Evolutionary conservation across 1,140 invertebrate genomes (phyloP).

Genomic region (Eueides isabella): DNA sequence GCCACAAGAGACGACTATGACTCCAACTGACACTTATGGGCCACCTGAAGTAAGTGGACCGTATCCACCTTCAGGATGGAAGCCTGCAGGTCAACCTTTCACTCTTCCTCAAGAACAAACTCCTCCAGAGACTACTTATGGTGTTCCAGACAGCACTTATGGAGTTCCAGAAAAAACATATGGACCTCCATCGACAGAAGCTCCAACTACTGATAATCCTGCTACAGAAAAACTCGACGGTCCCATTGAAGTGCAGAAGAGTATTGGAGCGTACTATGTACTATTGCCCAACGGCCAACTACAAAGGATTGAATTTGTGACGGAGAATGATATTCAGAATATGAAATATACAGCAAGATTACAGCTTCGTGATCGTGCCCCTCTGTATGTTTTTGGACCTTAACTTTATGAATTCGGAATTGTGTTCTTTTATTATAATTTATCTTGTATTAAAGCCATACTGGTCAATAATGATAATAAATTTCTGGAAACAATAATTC

Average conservation of each 20-base stretch:
- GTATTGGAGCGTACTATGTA: slow-evolving; percentile 66
- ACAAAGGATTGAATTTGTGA: slow-evolving; percentile 63
- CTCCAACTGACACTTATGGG: slow-evolving; percentile 54
- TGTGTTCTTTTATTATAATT: background rate
- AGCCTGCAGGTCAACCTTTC: slow-evolving; percentile 59
- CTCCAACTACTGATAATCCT: slow-evolving; percentile 58
- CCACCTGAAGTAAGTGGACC: slow-evolving; percentile 52
- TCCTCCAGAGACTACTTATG: slow-evolving; percentile 62
- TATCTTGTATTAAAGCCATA: background rate
- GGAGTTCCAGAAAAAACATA: slow-evolving; percentile 48
- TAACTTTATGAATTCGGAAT: slow-evolving; percentile 31
- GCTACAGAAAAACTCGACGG: slow-evolving; percentile 63
- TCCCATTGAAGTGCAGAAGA: slow-evolving; percentile 67
- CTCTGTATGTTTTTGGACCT: slow-evolving; percentile 59
- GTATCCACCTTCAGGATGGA: slow-evolving; percentile 69
- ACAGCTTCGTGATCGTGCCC: slow-evolving; percentile 56
- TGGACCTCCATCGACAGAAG: slow-evolving; percentile 52
- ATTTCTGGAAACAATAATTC: background rate
- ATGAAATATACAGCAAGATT: slow-evolving; percentile 67
- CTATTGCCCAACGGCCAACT: slow-evolving; percentile 66
- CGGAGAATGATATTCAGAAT: slow-evolving; percentile 68
- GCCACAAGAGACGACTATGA: slow-evolving; percentile 43
- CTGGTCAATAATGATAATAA: background rate
- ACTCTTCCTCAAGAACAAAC: slow-evolving; percentile 58
- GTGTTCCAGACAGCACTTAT: slow-evolving; percentile 62